These are phyloP conservation scores for Caenorhabditis latens DNA, from an alignment of 1,140 invertebrate species.

Conservation along the genomic window DNA sequence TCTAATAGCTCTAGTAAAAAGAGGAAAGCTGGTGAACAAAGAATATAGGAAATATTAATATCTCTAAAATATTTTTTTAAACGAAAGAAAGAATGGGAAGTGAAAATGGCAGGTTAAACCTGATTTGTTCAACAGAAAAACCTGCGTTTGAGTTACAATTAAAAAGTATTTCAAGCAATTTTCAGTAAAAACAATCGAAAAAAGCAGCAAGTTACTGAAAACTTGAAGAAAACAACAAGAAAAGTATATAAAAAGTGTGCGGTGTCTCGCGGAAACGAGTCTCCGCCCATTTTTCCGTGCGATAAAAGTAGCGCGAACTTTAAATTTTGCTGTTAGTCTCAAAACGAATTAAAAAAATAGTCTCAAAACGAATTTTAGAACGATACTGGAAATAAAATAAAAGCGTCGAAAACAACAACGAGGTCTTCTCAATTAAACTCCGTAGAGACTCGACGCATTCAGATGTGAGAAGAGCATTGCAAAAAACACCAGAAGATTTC, in stretches of 20 bases:
- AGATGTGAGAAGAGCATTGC: constrained; percentile 2
- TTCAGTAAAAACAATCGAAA: not conserved
- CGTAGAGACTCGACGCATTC: not conserved
- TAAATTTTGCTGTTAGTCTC: not conserved
- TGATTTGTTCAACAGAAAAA: too few species aligned
- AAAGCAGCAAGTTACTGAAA: not conserved
- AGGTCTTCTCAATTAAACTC: constrained; percentile 33
- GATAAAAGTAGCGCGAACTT: not conserved
- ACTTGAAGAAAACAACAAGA: not conserved
- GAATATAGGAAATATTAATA: not conserved
- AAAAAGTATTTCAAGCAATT: not conserved
- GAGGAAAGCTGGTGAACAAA: not conserved
- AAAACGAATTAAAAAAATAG: not conserved
- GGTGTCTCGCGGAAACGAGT: not conserved
- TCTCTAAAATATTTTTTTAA: too few species aligned
- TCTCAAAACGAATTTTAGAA: not conserved
- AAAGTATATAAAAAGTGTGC: not conserved
- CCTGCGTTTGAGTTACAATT: too few species aligned
- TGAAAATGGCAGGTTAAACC: too few species aligned
- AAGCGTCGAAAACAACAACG: not conserved
- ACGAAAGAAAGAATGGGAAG: too few species aligned
- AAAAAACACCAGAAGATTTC: constrained; percentile 27
- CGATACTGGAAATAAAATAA: not conserved
- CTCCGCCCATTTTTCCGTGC: not conserved
- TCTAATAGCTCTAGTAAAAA: not conserved